Base-by-base conservation (phyloP, 2,888 invertebrate genomes). In the Oxycera nigricornis region DNA sequence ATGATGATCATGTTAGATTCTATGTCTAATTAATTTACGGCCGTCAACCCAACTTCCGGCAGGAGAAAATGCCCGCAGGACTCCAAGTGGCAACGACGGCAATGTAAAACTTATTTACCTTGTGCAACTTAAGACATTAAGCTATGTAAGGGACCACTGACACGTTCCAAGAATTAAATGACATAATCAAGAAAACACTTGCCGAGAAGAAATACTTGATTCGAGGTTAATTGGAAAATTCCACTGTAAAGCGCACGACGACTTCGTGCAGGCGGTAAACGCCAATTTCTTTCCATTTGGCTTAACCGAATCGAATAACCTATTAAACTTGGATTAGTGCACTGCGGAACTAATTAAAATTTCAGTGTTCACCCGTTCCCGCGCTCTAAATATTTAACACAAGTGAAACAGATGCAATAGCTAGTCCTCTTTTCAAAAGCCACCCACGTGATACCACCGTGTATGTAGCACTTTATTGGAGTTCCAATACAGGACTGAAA, bases 271-370 rank as follows among this genome's bases (percentile, higher is more conserved):
- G 14, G 20, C 55, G 17, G 75, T 62, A 75, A 75, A 73, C 57
- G 62, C 39, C 61, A 73, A 73, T 46, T 73, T 75, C 31, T 65
- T 41, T 57, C 46, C 26, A 50, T 67, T 50, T 20, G 73, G 73
- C 35, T 55, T 35, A 70, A 52, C 70, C 22, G 72, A 75, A 74
- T 75, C 73, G 73, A 65, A 73, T 72, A 75, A 59, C 73, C 75
- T 74, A 75, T 75, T 75, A 75, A 75, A 75, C 62, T 75, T 75
- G 72, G 74, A 75, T 74, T 75, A 74, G 75, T 57, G 72, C n/a
- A 70, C 26, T 73, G 73, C 75, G 65, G 70, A 75, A 57, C 75
- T 75, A 75, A 75, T 75, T 75, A 75, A 75, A 75, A 75, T 74
- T 75, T 74, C 41, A 75, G 61, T 75, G 55, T 50, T 70, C 35